Percentiles rank a stretch among this genome's conserved stretches.
phyloP scores from a whole-genome alignment of 1,140 invertebrate species.

The Odontomachus brunneus region DNA sequence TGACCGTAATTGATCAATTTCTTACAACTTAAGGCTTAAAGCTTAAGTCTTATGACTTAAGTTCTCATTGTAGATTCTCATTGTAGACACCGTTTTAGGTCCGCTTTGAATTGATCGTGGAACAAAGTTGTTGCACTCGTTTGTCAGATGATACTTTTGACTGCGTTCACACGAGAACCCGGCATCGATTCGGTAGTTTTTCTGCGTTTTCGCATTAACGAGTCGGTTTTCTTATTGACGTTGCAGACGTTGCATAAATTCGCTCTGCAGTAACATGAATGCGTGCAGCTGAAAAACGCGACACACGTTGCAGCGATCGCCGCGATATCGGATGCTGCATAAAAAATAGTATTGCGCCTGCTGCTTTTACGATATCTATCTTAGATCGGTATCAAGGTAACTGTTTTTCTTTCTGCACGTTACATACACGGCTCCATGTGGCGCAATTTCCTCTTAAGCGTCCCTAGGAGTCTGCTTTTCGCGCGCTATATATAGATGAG shows the following conservation, averaged over 20 bases:
- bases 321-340: conserved; percentile 20
- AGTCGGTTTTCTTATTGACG: neutral
- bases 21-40: too few relatives aligned
- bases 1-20: too few relatives aligned
- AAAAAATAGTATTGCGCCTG: conserved; percentile 26
- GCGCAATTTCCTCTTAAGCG: conserved; percentile 30
- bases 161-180: neutral
- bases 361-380: conserved; percentile 38
- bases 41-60: too few relatives aligned
- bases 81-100: too few relatives aligned
- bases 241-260: conserved; percentile 19
- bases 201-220: too few relatives aligned
- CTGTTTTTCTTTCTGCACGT: conserved; percentile 30
- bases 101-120: too few relatives aligned
- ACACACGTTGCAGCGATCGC: neutral
- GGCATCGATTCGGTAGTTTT: neutral
- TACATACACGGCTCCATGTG: neutral
- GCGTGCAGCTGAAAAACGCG: neutral
- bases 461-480: conserved; percentile 25
- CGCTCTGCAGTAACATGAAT: neutral
- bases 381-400: conserved; percentile 35
- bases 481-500: conserved; percentile 4
- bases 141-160: too few relatives aligned
- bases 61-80: too few relatives aligned
- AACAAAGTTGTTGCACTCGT: too few relatives aligned